These are phyloP conservation scores for Cryptomyrus ogoouensis DNA, from an alignment of 2,113 vertebrate species.

Conservation along the genomic window DNA sequence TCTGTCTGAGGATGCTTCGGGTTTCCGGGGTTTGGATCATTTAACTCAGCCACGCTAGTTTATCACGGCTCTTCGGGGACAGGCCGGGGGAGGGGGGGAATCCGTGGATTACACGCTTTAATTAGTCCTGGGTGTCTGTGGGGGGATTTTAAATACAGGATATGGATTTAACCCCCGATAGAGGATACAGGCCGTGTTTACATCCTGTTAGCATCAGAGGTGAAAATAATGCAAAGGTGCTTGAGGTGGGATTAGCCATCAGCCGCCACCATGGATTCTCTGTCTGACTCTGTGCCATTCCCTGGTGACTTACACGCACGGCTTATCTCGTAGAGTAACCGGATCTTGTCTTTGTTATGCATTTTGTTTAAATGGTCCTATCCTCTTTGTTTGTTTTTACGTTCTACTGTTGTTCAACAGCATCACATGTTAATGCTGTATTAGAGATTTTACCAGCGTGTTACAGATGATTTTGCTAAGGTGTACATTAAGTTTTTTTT, in stretches of 20 bases:
- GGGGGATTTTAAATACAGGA: conserved; percentile 8
- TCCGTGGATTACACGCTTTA: background rate
- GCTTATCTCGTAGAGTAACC: background rate
- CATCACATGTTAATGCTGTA: background rate
- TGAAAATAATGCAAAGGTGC: background rate
- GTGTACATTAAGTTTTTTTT: background rate
- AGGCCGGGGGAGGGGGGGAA: too few relatives aligned
- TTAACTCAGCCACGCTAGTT: conserved; percentile 1
- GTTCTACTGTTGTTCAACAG: background rate
- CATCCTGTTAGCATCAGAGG: background rate
- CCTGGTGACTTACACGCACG: background rate
- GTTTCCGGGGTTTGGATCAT: conserved; percentile 20
- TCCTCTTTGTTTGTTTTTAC: background rate
- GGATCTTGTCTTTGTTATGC: background rate
- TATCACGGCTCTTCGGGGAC: conserved; percentile 13
- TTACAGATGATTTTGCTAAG: background rate
- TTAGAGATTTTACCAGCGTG: background rate
- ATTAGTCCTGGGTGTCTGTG: conserved; percentile 3
- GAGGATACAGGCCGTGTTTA: conserved; percentile 5
- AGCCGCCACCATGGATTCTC: background rate
- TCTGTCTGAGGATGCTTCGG: conserved; percentile 2
- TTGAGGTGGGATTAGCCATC: background rate
- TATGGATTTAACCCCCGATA: background rate
- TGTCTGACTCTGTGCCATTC: background rate
- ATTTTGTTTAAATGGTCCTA: background rate